phyloP scores from a whole-genome alignment of 2,888 invertebrate species.

The Platerodrilus igneus region DNA sequence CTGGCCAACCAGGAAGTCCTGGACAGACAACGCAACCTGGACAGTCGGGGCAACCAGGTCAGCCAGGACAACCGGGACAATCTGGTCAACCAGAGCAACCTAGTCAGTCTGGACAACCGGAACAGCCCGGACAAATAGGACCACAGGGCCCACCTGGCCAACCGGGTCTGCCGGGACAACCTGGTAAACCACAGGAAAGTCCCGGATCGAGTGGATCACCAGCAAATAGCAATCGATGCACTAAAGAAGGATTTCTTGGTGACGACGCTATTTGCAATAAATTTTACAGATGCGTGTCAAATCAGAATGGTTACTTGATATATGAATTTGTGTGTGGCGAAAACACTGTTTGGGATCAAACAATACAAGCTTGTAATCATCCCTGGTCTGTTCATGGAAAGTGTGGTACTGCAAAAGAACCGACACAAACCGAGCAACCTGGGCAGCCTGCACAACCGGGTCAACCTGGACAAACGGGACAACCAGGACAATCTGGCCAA shows the following conservation, averaged over 20 bases:
- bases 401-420: constrained; percentile 19
- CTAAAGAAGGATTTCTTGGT: constrained; percentile 52
- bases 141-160: too few species aligned
- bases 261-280: constrained; percentile 65
- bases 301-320: constrained; percentile 56
- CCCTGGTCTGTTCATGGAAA: constrained; percentile 44
- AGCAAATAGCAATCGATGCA: constrained; percentile 49
- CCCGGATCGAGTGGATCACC: too few species aligned
- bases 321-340: constrained; percentile 66
- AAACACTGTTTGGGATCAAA: constrained; percentile 67
- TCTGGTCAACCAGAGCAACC: too few species aligned
- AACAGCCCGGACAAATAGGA: too few species aligned
- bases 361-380: constrained; percentile 59
- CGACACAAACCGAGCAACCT: constrained; percentile 14
- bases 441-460: constrained; percentile 13
- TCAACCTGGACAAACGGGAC: constrained; percentile 12
- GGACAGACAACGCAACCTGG: too few species aligned
- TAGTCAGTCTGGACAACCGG: too few species aligned
- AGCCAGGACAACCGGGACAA: too few species aligned
- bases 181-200: too few species aligned
- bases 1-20: too few species aligned
- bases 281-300: constrained; percentile 71
- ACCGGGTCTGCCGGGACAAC: too few species aligned
- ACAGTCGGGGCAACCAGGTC: too few species aligned
- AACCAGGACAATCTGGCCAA: constrained; percentile 15